Conservation (phyloP, 2,888 invertebrate genomes). For the Ennomos quercinarius region DNA sequence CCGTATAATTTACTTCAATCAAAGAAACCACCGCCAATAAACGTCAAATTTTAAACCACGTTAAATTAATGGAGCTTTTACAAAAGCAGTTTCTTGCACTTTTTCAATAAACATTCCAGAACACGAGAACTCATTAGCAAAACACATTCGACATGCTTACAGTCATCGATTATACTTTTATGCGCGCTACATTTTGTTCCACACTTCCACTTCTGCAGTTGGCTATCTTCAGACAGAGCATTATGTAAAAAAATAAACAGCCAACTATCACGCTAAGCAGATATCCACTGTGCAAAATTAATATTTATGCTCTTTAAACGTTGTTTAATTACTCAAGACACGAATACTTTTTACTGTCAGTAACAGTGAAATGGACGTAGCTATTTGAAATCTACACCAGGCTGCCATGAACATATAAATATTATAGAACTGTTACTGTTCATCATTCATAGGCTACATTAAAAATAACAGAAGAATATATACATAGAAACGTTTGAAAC, state of each 20-base stretch:
- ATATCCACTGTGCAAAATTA: conserved; percentile 67
- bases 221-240: conserved; percentile 20
- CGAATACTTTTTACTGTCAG: conserved; percentile 55
- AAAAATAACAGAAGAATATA: too few relatives aligned
- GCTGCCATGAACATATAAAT: conserved; percentile 10
- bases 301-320: conserved; percentile 79
- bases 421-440: background rate
- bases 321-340: conserved; percentile 72
- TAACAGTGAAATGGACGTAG: conserved; percentile 38
- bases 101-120: background rate
- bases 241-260: conserved; percentile 53
- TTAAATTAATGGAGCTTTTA: too few relatives aligned
- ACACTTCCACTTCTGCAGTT: conserved; percentile 7
- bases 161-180: background rate
- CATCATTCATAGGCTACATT: background rate
- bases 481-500: too few relatives aligned
- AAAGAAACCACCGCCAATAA: too few relatives aligned
- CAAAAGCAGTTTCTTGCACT: background rate
- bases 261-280: conserved; percentile 60
- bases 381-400: conserved; percentile 40
- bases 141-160: conserved; percentile 6
- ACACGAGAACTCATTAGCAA: conserved; percentile 30
- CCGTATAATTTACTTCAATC: too few relatives aligned
- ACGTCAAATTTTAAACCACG: too few relatives aligned
- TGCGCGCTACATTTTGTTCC: conserved; percentile 1